Conservation (phyloP, 2,888 invertebrate genomes). For the Dione vanillae region DNA sequence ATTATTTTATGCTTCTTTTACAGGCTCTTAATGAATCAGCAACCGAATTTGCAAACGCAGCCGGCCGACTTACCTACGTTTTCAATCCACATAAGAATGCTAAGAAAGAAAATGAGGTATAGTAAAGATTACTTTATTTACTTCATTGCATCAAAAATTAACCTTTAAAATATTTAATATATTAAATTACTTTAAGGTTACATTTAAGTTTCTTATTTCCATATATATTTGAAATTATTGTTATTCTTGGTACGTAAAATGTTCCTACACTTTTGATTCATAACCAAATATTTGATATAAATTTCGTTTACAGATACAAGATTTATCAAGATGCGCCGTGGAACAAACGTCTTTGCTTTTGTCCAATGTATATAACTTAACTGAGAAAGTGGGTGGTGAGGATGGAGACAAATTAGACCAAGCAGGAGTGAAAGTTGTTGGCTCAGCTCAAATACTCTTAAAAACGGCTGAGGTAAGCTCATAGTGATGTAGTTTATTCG, state of each 20-base stretch:
- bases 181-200: no score
- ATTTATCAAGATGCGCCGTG: constrained; percentile 45
- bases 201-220: no score
- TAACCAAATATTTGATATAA: not conserved
- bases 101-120: constrained; percentile 45
- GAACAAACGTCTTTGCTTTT: constrained; percentile 51
- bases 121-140: constrained; percentile 34
- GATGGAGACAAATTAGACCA: constrained; percentile 36
- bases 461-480: constrained; percentile 52
- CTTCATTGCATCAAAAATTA: no score
- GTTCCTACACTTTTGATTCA: not conserved
- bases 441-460: constrained; percentile 50
- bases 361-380: constrained; percentile 48
- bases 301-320: constrained; percentile 32
- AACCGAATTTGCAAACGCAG: constrained; percentile 49
- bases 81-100: constrained; percentile 39
- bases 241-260: no score
- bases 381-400: constrained; percentile 41
- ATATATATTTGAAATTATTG: no score
- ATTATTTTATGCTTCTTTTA: constrained; percentile 8
- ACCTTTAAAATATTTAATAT: no score
- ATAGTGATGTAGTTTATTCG: not conserved
- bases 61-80: constrained; percentile 43
- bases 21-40: constrained; percentile 52
- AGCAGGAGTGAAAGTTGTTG: constrained; percentile 45